Percentiles rank a stretch among this genome's conserved stretches.
Conservation (phyloP, 1,140 invertebrate species). For the Scylla paramamosain region DNA sequence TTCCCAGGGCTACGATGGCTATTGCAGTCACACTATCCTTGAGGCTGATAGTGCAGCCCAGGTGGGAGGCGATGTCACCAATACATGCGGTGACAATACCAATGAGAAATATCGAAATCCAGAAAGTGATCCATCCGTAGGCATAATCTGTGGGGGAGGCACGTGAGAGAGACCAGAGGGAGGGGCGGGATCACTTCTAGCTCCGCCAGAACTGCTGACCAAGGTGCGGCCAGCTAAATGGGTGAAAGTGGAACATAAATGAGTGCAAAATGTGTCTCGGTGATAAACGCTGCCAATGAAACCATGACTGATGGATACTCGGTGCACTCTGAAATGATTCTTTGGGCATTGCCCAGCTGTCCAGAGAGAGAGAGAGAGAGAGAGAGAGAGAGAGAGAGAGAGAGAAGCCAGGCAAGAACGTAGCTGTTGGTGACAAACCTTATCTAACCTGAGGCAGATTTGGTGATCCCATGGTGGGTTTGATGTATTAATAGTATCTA, state of each 20-base stretch:
- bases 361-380: too few species aligned
- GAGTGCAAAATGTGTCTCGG: background rate
- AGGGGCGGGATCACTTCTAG: too few species aligned
- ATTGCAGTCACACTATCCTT: constrained; percentile 98
- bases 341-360: background rate
- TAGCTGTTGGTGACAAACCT: too few species aligned
- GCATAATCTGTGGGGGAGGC: constrained; percentile 84
- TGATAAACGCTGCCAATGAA: background rate
- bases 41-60: constrained; percentile 98
- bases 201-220: background rate
- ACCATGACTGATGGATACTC: background rate
- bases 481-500: too few species aligned
- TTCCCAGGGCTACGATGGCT: constrained; percentile 96
- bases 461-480: too few species aligned
- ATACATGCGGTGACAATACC: constrained; percentile 97
- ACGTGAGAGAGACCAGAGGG: background rate
- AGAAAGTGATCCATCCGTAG: constrained; percentile 96
- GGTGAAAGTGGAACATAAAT: background rate
- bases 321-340: background rate
- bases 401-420: too few species aligned
- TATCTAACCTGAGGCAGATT: too few species aligned
- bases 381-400: too few species aligned
- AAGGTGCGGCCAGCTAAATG: background rate
- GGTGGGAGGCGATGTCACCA: constrained; percentile 97
- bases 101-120: constrained; percentile 95